Base-by-base conservation (phyloP, 2,888 invertebrate genomes). In the Cantharis nigra region DNA sequence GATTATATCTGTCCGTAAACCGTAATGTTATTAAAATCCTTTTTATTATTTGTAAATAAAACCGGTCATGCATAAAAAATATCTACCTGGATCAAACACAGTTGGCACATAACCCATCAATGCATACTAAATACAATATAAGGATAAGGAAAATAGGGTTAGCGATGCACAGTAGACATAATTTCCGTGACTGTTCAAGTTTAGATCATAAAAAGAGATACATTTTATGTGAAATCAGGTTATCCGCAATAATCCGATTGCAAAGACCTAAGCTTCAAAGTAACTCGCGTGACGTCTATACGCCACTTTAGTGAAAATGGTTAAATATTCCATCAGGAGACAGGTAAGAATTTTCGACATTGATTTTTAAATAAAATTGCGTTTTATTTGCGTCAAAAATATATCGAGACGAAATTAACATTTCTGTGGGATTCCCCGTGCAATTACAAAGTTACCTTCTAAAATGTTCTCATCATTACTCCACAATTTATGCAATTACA, bases 141-240 rank as follows among this genome's bases (percentile, higher is more conserved):
- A 69, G 33, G 77, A 71, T 71, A 63, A 69, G 33, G 78, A 77
- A 81, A 81, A 81, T 81, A 80, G 79, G 80, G 77, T 80, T 81
- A 78, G 78, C 78, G 78, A 72, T 75, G 74, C 76, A 76, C 77
- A 77, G 81, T 80, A 81, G 80, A 81, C 81, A 82, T 82, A 82
- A 83, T 83, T 83, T 83, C 82, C 82, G 77, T 80, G 82, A 82
- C 83, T 82, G 82, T 83, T 83, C 82, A 82, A 80, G 80, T 79
- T 79, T 80, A 81, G 82, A 82, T 83, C 82, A 77, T 83, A 49
- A 82, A 83, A 83, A 83, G 82, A 82, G 83, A 83, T 82, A 82
- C 81, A 79, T 82, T 82, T 82, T 81, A 80, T 80, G 74, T 79
- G 79, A 49, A 81, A 81, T 80, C 81, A 78, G 81, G 81, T 81